Evolutionary conservation across 1,140 invertebrate genomes (phyloP).

Genomic region (Nymphalis io): DNA sequence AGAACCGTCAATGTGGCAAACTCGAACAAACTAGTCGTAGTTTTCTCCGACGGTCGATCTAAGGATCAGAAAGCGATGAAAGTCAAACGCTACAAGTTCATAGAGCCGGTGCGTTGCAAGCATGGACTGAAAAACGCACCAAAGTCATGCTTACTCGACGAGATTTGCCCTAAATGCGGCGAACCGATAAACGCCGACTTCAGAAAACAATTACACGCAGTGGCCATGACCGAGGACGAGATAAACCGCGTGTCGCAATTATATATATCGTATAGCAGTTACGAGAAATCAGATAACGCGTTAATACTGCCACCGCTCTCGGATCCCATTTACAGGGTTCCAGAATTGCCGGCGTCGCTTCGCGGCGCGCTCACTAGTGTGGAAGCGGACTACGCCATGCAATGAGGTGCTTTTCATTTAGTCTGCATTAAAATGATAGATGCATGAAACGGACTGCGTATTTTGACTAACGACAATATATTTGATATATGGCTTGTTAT

Average conservation of each 20-base stretch:
- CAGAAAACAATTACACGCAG: constrained; percentile 58
- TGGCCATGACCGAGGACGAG: constrained; percentile 67
- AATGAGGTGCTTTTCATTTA: constrained; percentile 43
- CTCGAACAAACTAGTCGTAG: constrained; percentile 46
- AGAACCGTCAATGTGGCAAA: constrained; percentile 45
- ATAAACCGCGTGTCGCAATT: constrained; percentile 61
- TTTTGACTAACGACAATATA: neutral
- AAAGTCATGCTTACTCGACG: constrained; percentile 52
- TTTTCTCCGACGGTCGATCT: constrained; percentile 47
- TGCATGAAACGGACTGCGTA: neutral
- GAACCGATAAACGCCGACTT: constrained; percentile 57
- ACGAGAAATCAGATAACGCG: constrained; percentile 63
- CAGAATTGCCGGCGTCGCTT: constrained; percentile 58
- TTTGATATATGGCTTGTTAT: neutral
- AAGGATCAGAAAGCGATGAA: constrained; percentile 40
- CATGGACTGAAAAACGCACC: constrained; percentile 44
- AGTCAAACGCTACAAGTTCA: constrained; percentile 56
- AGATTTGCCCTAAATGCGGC: constrained; percentile 63
- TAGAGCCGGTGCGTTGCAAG: constrained; percentile 60
- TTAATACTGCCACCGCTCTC: constrained; percentile 60
- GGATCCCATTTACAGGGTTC: constrained; percentile 67
- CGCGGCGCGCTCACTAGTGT: constrained; percentile 50
- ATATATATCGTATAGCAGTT: constrained; percentile 59
- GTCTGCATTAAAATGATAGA: neutral
- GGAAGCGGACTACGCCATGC: constrained; percentile 51